These are phyloP conservation scores for Stegophylla sp. DNA, from an alignment of 2,888 invertebrate genomes.

Conservation along the genomic window DNA sequence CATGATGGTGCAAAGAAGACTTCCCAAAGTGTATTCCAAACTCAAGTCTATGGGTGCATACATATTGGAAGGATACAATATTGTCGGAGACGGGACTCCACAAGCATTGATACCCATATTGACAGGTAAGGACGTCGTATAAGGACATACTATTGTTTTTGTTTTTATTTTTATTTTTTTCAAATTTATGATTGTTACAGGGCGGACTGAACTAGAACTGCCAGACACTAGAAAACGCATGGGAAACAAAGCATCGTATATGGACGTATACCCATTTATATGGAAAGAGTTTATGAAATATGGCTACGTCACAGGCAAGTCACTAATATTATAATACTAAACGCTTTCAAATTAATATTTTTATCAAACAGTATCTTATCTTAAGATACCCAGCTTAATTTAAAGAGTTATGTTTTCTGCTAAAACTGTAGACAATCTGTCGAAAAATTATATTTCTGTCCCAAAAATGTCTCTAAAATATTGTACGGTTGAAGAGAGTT, in stretches of 20 bases:
- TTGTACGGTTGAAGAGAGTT: no score
- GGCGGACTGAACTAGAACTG: conserved; percentile 76
- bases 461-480: no score
- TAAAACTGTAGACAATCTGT: no score
- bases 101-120: conserved; percentile 86
- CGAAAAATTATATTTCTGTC: no score
- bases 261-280: conserved; percentile 84
- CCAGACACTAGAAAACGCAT: conserved; percentile 82
- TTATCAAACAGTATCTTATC: no score
- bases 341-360: no score
- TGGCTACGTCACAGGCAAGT: conserved; percentile 67
- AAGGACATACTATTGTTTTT: conserved; percentile 25
- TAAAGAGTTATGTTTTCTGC: no score
- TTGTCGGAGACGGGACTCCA: conserved; percentile 86
- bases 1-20: conserved; percentile 79
- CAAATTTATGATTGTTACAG: conserved; percentile 62
- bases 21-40: conserved; percentile 78
- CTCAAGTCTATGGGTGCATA: conserved; percentile 72
- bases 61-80: conserved; percentile 79
- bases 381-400: no score
- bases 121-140: conserved; percentile 73
- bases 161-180: not conserved
- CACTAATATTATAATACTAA: no score
- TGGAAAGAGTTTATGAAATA: conserved; percentile 79
- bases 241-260: conserved; percentile 69